phyloP scores from a whole-genome alignment of 2,113 vertebrate species.

The Phylloscopus trochiloides region DNA sequence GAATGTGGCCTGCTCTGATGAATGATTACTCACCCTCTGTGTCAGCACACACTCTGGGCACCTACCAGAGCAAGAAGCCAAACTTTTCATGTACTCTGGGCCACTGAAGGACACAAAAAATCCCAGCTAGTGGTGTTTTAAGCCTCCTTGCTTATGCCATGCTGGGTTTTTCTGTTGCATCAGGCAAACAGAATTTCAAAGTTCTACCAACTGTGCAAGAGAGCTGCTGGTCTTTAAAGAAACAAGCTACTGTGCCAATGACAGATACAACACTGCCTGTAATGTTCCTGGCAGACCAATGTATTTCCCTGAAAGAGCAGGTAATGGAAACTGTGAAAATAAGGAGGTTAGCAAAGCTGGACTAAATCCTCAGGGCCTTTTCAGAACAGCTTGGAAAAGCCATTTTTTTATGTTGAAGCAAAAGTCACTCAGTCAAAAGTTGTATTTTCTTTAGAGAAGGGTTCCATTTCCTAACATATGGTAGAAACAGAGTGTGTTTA shows the following conservation, averaged over 20 bases:
- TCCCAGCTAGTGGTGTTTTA: background rate
- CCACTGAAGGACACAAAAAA: background rate
- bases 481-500: background rate
- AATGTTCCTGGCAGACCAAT: background rate
- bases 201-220: background rate
- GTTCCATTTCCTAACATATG: background rate
- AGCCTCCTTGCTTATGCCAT: background rate
- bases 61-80: background rate
- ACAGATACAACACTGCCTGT: background rate
- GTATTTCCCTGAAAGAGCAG: background rate
- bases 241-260: background rate
- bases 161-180: background rate
- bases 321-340: background rate
- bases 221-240: background rate
- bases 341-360: background rate
- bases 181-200: background rate
- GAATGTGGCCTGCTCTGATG: fast-evolving
- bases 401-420: background rate
- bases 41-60: background rate
- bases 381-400: background rate
- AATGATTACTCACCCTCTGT: background rate
- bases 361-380: background rate
- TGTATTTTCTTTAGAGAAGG: background rate
- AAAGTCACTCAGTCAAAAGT: background rate
- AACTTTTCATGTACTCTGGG: background rate